A percentile compares a stretch with the other conserved stretches of the same genome.
phyloP scores from a whole-genome alignment of 2,113 vertebrate genomes.

The Edolisoma coerulescens region DNA sequence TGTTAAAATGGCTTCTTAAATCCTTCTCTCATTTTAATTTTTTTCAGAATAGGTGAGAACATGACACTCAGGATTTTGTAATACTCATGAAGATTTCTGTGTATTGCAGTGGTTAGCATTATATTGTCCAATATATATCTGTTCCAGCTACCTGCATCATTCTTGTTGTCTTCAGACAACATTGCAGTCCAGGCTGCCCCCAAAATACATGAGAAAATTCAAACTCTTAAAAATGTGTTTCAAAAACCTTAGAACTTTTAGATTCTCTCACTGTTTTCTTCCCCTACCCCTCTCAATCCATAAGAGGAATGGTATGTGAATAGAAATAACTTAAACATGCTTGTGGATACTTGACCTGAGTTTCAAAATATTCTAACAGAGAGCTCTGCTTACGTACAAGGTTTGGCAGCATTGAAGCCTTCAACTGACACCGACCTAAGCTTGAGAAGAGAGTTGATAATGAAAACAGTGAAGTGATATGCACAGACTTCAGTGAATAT shows the following conservation, averaged over 20 bases:
- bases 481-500: background rate
- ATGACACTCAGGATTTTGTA: background rate
- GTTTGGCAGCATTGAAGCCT: background rate
- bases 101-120: background rate
- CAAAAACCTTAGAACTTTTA: background rate
- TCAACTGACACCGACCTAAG: background rate
- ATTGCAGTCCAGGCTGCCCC: background rate
- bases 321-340: background rate
- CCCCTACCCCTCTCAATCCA: rapidly evolving
- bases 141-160: background rate
- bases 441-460: background rate
- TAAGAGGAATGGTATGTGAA: background rate
- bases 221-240: background rate
- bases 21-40: background rate
- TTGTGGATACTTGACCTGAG: background rate
- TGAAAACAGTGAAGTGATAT: background rate
- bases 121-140: background rate
- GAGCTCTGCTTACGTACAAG: background rate
- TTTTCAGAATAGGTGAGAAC: background rate
- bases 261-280: background rate
- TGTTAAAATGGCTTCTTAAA: background rate
- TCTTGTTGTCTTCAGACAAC: background rate
- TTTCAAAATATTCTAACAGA: background rate
- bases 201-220: background rate
- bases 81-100: background rate